Base-by-base conservation (phyloP, 1,140 invertebrate genomes). In the Coenobita brevimanus region DNA sequence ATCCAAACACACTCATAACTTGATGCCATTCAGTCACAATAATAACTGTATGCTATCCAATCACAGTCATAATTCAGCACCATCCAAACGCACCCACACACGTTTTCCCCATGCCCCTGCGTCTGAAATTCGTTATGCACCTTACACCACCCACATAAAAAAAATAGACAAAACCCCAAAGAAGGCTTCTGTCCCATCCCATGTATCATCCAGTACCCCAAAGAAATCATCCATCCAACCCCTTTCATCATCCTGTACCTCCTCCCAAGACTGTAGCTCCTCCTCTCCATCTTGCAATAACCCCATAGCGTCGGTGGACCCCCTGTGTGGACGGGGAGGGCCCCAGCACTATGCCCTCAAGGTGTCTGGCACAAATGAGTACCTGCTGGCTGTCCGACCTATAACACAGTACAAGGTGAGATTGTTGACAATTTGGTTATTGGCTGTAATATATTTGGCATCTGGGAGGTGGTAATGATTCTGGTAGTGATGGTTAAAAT, bases 331-430 rank as follows among this genome's bases (percentile, higher is more conserved):
- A n/a, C n/a, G n/a, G n/a, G n/a, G n/a, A n/a, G n/a, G n/a, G n/a
- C n/a, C n/a, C 6, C 46, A 50, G 17, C 6, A 50, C 6, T 93
- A 92, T 91, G 90, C 93, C 0, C 91, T 94, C 2, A 94, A 94
- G 91, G 92, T 94, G 6, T 92, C 91, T 91, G 93, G 93, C 4
- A 88, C 91, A 36, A 92, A 94, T 83, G 92, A 93, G 85, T 94
- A 93, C 91, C 90, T 94, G 24, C 82, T 94, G 6, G 92, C 92
- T 64, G 84, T 91, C 27, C 92, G 91, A 89, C 92, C 92, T n/a
- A 89, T 94, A 38, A 91, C 88, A n/a, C 93, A 93, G 89, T 94
- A 93, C 89, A 93, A 93, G 88, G 80, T 89, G 57, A 17, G 60
- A 15, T 17, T n/a, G 15, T 1, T 46, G 2, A 36, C 62, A 17